Conservation (phyloP, 1,140 invertebrate genomes). For the Dreissena polymorpha region DNA sequence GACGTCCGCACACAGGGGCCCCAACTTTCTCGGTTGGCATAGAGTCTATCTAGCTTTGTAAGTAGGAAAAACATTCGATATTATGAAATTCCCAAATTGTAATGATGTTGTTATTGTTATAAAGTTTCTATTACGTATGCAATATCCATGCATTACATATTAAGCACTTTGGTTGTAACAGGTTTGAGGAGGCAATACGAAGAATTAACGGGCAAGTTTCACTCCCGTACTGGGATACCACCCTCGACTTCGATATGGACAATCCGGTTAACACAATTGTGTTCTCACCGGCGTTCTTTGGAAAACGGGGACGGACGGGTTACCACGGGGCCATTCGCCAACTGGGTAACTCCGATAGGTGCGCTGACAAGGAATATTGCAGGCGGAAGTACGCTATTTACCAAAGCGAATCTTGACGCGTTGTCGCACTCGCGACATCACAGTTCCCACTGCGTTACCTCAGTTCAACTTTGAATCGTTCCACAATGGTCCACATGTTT, state of each 20-base stretch:
- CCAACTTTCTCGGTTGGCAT: slow-evolving; percentile 29
- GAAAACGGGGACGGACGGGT: slow-evolving; percentile 77
- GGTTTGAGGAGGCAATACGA: slow-evolving; percentile 65
- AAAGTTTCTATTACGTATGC: no score
- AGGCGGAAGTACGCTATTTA: no score
- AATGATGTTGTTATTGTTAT: no score
- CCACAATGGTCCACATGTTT: slow-evolving; percentile 64
- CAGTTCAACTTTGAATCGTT: slow-evolving; percentile 60
- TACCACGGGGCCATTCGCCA: slow-evolving; percentile 73
- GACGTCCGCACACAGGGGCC: slow-evolving; percentile 27
- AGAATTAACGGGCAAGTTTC: slow-evolving; percentile 61
- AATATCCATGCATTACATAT: not conserved
- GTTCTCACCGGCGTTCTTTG: slow-evolving; percentile 73
- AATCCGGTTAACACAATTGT: slow-evolving; percentile 75
- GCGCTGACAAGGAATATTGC: slow-evolving; percentile 10
- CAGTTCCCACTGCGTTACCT: no score
- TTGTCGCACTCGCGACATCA: no score
- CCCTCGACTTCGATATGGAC: slow-evolving; percentile 72
- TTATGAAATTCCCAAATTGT: no score
- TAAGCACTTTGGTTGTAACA: slow-evolving; percentile 14
- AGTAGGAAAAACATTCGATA: no score
- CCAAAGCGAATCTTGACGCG: no score
- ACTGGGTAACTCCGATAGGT: slow-evolving; percentile 55
- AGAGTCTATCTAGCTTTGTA: no score
- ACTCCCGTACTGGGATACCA: slow-evolving; percentile 78